Conservation (phyloP, 1,140 invertebrate genomes). For the Popillia japonica region DNA sequence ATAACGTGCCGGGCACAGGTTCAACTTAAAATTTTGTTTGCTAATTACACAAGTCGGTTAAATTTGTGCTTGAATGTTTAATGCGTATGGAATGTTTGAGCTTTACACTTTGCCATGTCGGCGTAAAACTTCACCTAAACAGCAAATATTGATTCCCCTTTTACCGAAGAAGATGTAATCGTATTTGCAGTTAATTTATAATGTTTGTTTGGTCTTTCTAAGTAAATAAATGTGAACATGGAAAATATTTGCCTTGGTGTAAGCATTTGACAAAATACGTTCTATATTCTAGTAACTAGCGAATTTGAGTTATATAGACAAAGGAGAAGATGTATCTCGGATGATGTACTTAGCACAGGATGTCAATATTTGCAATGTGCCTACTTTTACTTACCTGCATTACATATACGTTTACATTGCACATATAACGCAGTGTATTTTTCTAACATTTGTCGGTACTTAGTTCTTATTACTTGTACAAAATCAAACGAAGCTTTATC, state of each 20-base stretch:
- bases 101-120: conserved; percentile 28
- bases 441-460: too few species aligned
- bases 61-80: conserved; percentile 25
- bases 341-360: too few species aligned
- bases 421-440: too few species aligned
- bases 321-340: neutral
- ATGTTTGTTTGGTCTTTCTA: conserved; percentile 12
- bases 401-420: too few species aligned
- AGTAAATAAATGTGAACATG: neutral
- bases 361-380: too few species aligned
- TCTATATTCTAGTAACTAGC: neutral
- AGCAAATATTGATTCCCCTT: conserved; percentile 17
- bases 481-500: too few species aligned
- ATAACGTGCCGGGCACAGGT: neutral
- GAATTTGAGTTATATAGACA: neutral
- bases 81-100: conserved; percentile 22
- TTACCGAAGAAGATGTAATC: conserved; percentile 22
- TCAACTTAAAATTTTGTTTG: conserved; percentile 31
- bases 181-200: conserved; percentile 24
- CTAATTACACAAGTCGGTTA: conserved; percentile 25
- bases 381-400: too few species aligned
- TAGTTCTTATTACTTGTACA: too few species aligned
- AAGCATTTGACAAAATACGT: neutral
- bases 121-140: conserved; percentile 22
- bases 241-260: conserved; percentile 5